Evolutionary conservation across 2,888 invertebrate species (phyloP).

Genomic region (Folsomia manolachei): DNA sequence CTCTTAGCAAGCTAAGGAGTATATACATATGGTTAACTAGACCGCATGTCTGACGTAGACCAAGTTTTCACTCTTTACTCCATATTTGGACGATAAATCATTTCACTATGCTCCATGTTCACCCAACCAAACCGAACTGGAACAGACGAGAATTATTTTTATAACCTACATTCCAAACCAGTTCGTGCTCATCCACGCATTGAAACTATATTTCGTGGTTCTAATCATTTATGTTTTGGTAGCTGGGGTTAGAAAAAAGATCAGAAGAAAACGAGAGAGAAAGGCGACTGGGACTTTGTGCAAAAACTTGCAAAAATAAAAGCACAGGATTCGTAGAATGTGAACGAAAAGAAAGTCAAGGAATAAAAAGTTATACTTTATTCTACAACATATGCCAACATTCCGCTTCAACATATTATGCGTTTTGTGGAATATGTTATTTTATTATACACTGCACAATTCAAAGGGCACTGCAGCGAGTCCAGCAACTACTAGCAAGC

Average conservation of each 20-base stretch:
- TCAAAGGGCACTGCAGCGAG: too few relatives aligned
- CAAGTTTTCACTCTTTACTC: not conserved
- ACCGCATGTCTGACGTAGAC: not conserved
- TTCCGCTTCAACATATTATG: too few relatives aligned
- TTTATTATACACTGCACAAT: too few relatives aligned
- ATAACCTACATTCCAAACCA: conserved; percentile 5
- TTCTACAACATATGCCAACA: too few relatives aligned
- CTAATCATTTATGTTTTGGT: too few relatives aligned
- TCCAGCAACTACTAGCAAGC: too few relatives aligned
- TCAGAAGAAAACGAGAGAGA: not conserved
- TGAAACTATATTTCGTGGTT: not conserved
- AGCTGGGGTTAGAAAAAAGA: not conserved
- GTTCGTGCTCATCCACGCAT: not conserved
- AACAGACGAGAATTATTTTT: conserved; percentile 2
- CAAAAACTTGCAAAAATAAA: not conserved
- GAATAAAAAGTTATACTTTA: too few relatives aligned
- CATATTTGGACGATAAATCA: conserved; percentile 1
- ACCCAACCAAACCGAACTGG: not conserved
- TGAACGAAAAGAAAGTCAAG: too few relatives aligned
- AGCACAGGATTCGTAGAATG: too few relatives aligned
- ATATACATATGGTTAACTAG: too few relatives aligned
- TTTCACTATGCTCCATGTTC: conserved; percentile 1
- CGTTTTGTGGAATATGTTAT: too few relatives aligned
- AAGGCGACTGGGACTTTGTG: not conserved
- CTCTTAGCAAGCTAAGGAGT: too few relatives aligned